Base-by-base conservation (phyloP, 2,797 vertebrate species). In the Xenops minutus region DNA sequence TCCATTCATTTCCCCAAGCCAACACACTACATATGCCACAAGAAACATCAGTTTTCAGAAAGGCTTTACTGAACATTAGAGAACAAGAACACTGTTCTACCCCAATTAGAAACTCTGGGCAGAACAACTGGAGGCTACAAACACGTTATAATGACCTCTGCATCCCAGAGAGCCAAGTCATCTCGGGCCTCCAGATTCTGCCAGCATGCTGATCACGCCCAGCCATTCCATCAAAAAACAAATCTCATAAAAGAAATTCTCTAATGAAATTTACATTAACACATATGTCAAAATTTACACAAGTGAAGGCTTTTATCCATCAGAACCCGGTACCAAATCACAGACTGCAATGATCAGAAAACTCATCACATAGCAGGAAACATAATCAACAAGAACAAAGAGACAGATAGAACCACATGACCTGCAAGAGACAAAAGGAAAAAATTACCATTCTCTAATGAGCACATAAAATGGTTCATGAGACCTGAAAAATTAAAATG, bases 391-490 rank as follows among this genome's bases (percentile, higher is more conserved):
- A 76, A 27, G 12, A 32, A 36, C 51, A 77, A 16, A 68, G 15
- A 52, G 6, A 76, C 13, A 87, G 21, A 43, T 2, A 52, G 5
- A 85, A 75, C 3, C 14, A 34, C 0, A 54, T 2, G 6, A 79
- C 13, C 20, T 59, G 20, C 49, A 91, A 66, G 29, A 23, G 43
- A 75, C 54, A 64, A 41, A 54, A 51, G 11, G 14, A 17, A 27
- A 58, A 59, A 54, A 36, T 3, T 4, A 39, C 11, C 12, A 16
- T 5, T 56, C 39, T 80, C 77, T 54, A 61, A 5, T n/a, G 14
- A 59, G 32, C 10, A 30, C 0, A 0, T 41, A 16, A 63, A 76
- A 56, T 7, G 4, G 14, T 41, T 62, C 34, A n/a, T 10, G 44
- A 71, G 49, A 76, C 8, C 7, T 13, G 12, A 72, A 58, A 86